A percentile compares a stretch with the other conserved stretches of the same genome.
phyloP scores from a whole-genome alignment of 2,797 vertebrate genomes.

The Fistularia tabacaria region DNA sequence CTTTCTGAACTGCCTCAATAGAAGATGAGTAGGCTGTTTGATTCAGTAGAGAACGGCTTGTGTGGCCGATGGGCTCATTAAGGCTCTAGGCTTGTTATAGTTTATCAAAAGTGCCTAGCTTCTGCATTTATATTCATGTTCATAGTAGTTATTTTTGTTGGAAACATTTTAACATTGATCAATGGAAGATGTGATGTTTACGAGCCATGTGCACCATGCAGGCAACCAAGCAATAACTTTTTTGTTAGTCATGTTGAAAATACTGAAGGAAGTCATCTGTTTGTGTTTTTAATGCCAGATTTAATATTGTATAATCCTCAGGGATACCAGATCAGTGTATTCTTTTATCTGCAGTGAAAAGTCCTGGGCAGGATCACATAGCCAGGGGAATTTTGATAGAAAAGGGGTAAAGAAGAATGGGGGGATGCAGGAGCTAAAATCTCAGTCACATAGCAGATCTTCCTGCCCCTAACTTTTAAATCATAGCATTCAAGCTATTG shows the following conservation, averaged over 20 bases:
- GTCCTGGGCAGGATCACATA: slow-evolving; percentile 45
- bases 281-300: slow-evolving; percentile 33
- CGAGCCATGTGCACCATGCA: too few species aligned
- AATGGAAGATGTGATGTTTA: too few species aligned
- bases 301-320: slow-evolving; percentile 43
- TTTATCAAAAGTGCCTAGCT: too few species aligned
- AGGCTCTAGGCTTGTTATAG: too few species aligned
- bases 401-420: slow-evolving; percentile 22
- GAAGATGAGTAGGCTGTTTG: too few species aligned
- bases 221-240: too few species aligned
- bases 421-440: slow-evolving; percentile 56
- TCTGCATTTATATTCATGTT: too few species aligned
- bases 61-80: too few species aligned
- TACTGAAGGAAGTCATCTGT: slow-evolving; percentile 38
- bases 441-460: slow-evolving; percentile 70
- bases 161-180: too few species aligned
- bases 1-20: too few species aligned
- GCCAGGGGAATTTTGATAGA: slow-evolving; percentile 46
- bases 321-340: slow-evolving; percentile 56
- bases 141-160: too few species aligned
- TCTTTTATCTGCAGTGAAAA: slow-evolving; percentile 43
- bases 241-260: neutral
- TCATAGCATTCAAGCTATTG: slow-evolving; percentile 34
- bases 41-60: too few species aligned
- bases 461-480: slow-evolving; percentile 56